phyloP scores from a whole-genome alignment of 1,140 invertebrate species.

The Calephelis virginiensis region DNA sequence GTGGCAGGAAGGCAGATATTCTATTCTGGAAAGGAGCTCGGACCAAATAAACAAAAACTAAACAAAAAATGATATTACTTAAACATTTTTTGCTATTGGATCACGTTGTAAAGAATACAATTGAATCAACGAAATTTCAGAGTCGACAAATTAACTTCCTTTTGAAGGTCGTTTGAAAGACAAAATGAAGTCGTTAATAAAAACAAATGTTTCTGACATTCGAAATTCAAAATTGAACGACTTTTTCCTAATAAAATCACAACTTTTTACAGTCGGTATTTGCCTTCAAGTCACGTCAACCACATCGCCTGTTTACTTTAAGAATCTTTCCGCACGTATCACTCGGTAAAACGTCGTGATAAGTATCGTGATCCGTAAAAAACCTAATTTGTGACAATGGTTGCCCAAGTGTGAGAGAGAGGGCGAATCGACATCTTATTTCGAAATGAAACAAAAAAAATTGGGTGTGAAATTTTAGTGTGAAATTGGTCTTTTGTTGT shows the following conservation, averaged over 20 bases:
- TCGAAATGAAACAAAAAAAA: conserved; percentile 17
- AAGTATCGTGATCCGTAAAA: conserved; percentile 45
- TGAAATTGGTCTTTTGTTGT: conserved; percentile 14
- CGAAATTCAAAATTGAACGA: too few relatives aligned
- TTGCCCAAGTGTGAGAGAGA: conserved; percentile 31
- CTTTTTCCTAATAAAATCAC: conserved; percentile 4
- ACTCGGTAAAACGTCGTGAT: conserved; percentile 34
- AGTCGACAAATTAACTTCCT: too few relatives aligned
- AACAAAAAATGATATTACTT: too few relatives aligned
- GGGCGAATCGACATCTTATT: conserved; percentile 9
- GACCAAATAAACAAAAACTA: too few relatives aligned
- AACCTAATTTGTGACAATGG: conserved; percentile 42
- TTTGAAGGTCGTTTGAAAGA: too few relatives aligned
- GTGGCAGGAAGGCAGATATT: too few relatives aligned
- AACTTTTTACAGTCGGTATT: conserved; percentile 21
- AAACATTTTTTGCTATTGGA: too few relatives aligned
- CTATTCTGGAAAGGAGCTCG: too few relatives aligned
- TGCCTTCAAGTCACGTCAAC: conserved; percentile 31
- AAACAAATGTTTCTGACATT: conserved; percentile 2
- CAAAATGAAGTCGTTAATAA: too few relatives aligned
- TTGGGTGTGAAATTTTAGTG: conserved; percentile 19
- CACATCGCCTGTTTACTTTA: conserved; percentile 42
- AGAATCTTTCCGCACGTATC: conserved; percentile 53
- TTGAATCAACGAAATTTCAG: too few relatives aligned
- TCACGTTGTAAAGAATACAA: too few relatives aligned